Base-by-base conservation (phyloP, 1,140 invertebrate genomes). In the Bombus consobrinus region DNA sequence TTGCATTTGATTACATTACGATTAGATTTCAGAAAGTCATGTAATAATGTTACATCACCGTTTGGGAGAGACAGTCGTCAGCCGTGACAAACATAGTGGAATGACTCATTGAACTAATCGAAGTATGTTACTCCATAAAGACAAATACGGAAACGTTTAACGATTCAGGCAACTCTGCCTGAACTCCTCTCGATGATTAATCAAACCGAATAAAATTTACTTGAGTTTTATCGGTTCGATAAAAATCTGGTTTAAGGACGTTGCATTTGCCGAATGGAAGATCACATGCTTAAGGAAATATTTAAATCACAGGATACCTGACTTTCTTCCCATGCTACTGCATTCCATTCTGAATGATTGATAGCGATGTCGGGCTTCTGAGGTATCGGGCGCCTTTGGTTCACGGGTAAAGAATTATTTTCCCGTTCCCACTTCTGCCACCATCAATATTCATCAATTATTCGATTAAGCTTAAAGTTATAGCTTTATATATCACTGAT, bases 391-490 rank as follows among this genome's bases (percentile, higher is more conserved):
- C 96, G 94, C 78, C 96, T 94, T 81, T 96, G 94, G 79, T 96
- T 95, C 69, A 94, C 93, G 6, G 97, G 97, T 81, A 98, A 92
- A 85, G 95, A 94, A 32, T 95, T 94, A 92, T 98, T 97, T 92
- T 97, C 96, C n/a, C 96, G 92, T 76, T 97, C 95, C 97, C 97
- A 98, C 94, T 97, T 97, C 95, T 97, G 87, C 57, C 93, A 94
- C 28, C 62, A 57, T 62, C 25, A 79, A 87, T 1, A 57, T 53
- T 81, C 13, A 25, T 74, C 9, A 59, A 83, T 74, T 32, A n/a
- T 64, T 22, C n/a, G 62, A 12, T 25, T 9, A 53, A 41, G 13
- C 13, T 47, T 47, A 47, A 47, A 47, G 39, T 59, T 74, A 13
- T 37, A 62, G 3, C 32, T 47, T 43, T 13, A 34, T 37, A 47